Evolutionary conservation across 2,113 vertebrate species (phyloP).

Genomic region (Lophochroa leadbeateri): DNA sequence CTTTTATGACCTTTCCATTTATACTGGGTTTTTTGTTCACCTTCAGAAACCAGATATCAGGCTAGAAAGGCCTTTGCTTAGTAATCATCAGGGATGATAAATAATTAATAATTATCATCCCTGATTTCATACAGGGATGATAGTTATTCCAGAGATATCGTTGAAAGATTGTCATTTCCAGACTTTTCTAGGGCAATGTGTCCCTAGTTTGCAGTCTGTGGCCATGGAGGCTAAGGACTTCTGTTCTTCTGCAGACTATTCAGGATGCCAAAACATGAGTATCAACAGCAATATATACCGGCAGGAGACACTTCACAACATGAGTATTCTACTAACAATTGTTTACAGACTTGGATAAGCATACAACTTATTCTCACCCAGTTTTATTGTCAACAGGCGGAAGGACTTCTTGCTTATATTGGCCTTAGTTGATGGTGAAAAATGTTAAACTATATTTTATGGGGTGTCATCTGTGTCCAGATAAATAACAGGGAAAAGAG

Average conservation of each 20-base stretch:
- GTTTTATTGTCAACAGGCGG: too few species aligned
- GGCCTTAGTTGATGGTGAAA: too few species aligned
- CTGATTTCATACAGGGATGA: fast-evolving
- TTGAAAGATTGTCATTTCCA: neutral
- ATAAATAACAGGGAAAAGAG: neutral
- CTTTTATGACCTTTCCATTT: neutral
- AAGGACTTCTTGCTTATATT: too few species aligned
- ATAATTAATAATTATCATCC: neutral
- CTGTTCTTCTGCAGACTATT: neutral
- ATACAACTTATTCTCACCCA: fast-evolving
- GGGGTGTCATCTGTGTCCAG: too few species aligned
- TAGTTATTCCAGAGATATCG: neutral
- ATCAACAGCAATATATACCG: neutral
- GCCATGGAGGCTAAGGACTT: neutral
- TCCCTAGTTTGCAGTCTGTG: neutral
- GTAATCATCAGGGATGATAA: neutral
- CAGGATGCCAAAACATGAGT: neutral
- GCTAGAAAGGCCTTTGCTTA: neutral
- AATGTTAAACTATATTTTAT: neutral
- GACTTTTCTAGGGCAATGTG: neutral
- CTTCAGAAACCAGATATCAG: neutral
- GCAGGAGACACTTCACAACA: neutral
- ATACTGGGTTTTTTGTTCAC: neutral
- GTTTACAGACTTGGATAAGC: neutral
- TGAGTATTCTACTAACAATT: neutral